Conservation (phyloP, 2,888 invertebrate species). For the Tipula confusa region DNA sequence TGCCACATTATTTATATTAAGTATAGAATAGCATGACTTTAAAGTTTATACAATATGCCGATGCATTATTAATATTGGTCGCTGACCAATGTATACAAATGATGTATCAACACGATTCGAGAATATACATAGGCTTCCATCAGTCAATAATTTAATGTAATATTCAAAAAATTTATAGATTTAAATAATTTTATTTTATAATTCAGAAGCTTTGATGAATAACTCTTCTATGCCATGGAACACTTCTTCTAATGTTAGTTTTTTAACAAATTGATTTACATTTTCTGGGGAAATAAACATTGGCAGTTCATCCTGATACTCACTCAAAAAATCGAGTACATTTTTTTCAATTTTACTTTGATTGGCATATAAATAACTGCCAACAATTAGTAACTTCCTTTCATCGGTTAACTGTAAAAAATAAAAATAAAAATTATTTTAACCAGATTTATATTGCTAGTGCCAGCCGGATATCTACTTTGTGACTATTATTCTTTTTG, state of each 20-base stretch:
- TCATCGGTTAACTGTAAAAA: neutral
- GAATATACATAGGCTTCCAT: too few species aligned
- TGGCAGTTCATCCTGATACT: neutral
- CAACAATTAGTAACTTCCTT: neutral
- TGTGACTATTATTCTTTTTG: neutral
- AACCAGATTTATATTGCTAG: neutral
- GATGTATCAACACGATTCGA: too few species aligned
- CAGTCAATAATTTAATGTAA: too few species aligned
- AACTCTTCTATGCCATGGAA: neutral
- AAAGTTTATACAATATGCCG: too few species aligned
- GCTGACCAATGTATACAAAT: too few species aligned
- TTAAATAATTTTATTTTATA: neutral
- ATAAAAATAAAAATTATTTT: neutral
- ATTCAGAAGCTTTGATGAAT: neutral
- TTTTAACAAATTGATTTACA: neutral
- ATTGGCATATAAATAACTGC: neutral
- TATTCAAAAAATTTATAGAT: too few species aligned
- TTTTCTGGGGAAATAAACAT: neutral
- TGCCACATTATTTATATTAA: too few species aligned
- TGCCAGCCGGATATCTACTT: too few species aligned
- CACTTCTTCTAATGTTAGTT: neutral
- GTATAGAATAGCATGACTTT: too few species aligned
- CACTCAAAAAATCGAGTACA: neutral
- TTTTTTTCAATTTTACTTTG: neutral
- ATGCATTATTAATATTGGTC: too few species aligned